Base-by-base conservation (phyloP, 35 echinoderm and acorn worm species). In the Antedon bifida region DNA sequence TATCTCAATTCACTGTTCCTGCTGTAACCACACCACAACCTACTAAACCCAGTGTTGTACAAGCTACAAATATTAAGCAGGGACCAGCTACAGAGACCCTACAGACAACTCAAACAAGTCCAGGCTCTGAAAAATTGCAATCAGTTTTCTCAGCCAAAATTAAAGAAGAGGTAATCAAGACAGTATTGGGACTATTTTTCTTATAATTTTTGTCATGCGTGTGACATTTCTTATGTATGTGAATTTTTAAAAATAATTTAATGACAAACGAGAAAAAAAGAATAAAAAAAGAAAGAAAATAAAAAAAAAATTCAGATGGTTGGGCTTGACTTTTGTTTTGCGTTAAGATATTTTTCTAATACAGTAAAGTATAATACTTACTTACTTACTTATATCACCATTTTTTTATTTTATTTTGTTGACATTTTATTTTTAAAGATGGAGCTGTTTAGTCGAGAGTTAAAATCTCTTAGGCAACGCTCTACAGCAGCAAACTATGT, bases 361-460 rank as follows among this genome's bases (percentile, higher is more conserved):
- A n/a, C n/a, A n/a, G n/a, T n/a, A n/a, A n/a, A n/a, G n/a, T n/a
- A n/a, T n/a, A n/a, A n/a, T n/a, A n/a, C n/a, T n/a, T n/a, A n/a
- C n/a, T n/a, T n/a, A n/a, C n/a, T n/a, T n/a, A n/a, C 74, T 76
- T 76, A 76, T 30, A 76, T 30, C 9, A 9, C 26, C 4, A 76
- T 76, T 42, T 42, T 42, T 42, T 42, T 42, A 14, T 14, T 42
- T 42, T 42, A n/a, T n/a, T n/a, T n/a, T n/a, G n/a, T n/a, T n/a
- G n/a, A n/a, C n/a, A n/a, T n/a, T n/a, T n/a, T n/a, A 42, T 42
- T 7, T 7, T 42, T 7, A 42, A 4, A 97, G 94, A 97, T 92
- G 78, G 83, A 92, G 10, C 88, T 90, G 81, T 92, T 97, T 34
- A 78, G 19, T 14, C 87, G 87, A 75, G 94, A 97, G 76, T 31